Percentiles rank a stretch among this genome's conserved stretches.
phyloP scores from a whole-genome alignment of 2,113 vertebrate species.

The Burhinus oedicnemus region DNA sequence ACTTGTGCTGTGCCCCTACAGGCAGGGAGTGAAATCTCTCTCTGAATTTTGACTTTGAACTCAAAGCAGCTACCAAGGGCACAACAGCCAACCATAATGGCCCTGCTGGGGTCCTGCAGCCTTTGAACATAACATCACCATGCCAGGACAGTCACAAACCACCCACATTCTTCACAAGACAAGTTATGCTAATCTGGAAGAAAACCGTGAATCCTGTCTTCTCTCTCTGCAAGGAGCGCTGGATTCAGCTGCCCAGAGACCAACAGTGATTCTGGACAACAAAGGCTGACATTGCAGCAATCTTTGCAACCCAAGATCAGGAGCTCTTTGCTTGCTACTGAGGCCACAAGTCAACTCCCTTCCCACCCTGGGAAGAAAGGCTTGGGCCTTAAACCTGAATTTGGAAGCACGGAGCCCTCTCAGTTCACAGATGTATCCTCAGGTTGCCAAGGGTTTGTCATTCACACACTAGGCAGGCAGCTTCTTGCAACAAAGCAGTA shows the following conservation, averaged over 20 bases:
- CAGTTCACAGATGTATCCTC: background rate
- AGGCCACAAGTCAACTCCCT: background rate
- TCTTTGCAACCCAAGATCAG: background rate
- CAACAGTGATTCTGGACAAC: background rate
- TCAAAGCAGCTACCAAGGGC: background rate
- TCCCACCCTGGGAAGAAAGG: background rate
- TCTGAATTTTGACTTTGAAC: constrained; percentile 12
- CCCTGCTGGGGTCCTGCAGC: background rate
- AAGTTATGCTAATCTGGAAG: background rate
- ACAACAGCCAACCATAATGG: background rate
- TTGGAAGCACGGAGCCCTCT: background rate
- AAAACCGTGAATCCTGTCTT: background rate
- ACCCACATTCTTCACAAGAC: background rate
- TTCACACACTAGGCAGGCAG: background rate
- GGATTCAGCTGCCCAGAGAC: background rate
- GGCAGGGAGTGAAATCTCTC: constrained; percentile 8
- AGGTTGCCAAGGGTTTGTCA: background rate
- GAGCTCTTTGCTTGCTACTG: background rate
- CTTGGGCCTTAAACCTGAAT: background rate
- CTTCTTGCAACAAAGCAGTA: background rate
- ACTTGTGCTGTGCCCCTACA: background rate
- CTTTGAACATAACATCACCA: background rate
- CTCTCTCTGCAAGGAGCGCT: background rate
- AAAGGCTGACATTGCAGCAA: background rate
- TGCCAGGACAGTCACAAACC: background rate